A percentile compares a stretch with the other conserved stretches of the same genome.
Conservation (phyloP, 1,140 invertebrate genomes). For the Metopolophium dirhodum region DNA sequence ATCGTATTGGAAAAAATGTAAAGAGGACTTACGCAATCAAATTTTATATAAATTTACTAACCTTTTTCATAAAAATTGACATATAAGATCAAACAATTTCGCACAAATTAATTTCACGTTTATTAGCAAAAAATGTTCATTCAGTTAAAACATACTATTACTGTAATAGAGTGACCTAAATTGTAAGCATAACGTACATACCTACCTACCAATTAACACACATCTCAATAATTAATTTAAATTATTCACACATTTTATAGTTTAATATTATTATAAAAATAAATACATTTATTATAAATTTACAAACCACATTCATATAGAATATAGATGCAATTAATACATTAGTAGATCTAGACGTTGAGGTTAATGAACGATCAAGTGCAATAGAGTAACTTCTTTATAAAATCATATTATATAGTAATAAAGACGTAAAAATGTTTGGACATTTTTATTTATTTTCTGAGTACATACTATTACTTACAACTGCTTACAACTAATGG, state of each 20-base stretch:
- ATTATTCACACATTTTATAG: background rate
- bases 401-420: background rate
- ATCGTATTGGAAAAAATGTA: no score
- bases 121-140: background rate
- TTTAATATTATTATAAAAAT: background rate
- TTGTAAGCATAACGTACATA: no score
- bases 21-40: background rate
- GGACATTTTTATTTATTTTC: background rate
- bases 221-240: constrained; percentile 25
- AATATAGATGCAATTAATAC: background rate
- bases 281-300: background rate
- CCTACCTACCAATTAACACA: background rate
- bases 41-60: background rate
- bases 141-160: background rate
- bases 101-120: background rate
- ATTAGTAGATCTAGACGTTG: background rate
- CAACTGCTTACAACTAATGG: background rate
- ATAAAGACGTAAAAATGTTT: constrained; percentile 15
- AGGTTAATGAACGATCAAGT: constrained; percentile 15
- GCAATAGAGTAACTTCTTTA: background rate
- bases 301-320: background rate
- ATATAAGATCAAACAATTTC: background rate
- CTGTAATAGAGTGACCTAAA: background rate
- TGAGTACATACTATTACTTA: background rate
- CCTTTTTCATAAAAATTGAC: background rate